These are phyloP conservation scores for Aphidius ervi DNA, from an alignment of 1,140 invertebrate species.

Conservation along the genomic window DNA sequence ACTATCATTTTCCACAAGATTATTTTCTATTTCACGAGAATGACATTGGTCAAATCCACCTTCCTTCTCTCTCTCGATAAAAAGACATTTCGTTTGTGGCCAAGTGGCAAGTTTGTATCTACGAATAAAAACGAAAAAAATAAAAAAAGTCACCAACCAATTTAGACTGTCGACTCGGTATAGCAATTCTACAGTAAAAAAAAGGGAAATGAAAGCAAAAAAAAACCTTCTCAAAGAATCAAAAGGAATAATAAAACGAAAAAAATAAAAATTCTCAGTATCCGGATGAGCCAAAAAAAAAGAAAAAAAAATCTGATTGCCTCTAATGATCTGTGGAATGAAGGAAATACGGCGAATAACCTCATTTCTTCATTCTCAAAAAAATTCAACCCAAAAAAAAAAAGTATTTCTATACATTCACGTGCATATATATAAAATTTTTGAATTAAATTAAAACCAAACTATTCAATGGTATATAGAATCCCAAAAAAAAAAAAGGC, in stretches of 20 bases:
- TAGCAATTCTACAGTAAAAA: background rate
- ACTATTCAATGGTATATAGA: too few species aligned
- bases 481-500: too few species aligned
- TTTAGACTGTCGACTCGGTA: background rate
- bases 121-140: background rate
- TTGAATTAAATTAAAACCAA: too few species aligned
- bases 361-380: too few species aligned
- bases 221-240: background rate
- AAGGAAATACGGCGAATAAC: too few species aligned
- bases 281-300: background rate
- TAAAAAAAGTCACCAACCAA: conserved; percentile 9
- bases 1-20: background rate
- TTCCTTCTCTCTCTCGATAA: background rate
- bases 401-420: too few species aligned
- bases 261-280: background rate
- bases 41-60: conserved; percentile 5
- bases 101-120: background rate
- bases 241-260: too few species aligned
- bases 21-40: background rate
- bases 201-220: background rate
- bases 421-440: too few species aligned
- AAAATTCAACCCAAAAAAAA: too few species aligned
- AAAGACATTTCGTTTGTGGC: conserved; percentile 13
- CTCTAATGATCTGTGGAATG: background rate
- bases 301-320: background rate